phyloP scores from a whole-genome alignment of 1,140 invertebrate genomes.

The Cydia splendana region DNA sequence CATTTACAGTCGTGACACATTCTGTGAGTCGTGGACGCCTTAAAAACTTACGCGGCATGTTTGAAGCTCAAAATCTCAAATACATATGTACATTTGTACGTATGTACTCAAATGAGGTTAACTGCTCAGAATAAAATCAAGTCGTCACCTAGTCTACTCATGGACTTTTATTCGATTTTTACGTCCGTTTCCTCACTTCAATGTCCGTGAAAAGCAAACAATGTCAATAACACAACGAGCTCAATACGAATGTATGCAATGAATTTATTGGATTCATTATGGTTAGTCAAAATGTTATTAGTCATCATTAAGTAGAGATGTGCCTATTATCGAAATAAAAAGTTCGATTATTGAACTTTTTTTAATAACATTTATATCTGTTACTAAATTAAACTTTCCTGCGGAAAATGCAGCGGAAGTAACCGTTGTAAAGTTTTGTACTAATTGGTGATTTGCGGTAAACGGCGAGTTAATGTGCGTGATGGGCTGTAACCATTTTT shows the following conservation, averaged over 20 bases:
- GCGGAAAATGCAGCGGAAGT: too few relatives aligned
- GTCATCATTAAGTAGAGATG: background rate
- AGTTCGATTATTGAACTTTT: too few relatives aligned
- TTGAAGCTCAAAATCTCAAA: background rate
- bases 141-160: background rate
- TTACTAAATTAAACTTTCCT: too few relatives aligned
- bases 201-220: slow-evolving; percentile 1
- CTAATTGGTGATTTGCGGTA: background rate
- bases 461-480: background rate
- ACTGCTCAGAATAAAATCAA: background rate
- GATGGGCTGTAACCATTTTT: background rate
- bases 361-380: too few relatives aligned
- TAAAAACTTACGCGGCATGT: background rate
- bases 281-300: background rate
- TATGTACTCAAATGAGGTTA: background rate
- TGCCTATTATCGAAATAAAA: background rate
- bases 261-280: background rate
- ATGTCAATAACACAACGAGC: background rate
- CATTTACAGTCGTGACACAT: background rate
- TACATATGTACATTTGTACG: background rate
- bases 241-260: background rate
- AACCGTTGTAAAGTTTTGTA: too few relatives aligned
- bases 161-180: background rate
- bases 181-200: background rate
- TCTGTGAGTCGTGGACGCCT: background rate